Conservation (phyloP, 2,797 vertebrate genomes). For the Xiphorhynchus erythropygius region DNA sequence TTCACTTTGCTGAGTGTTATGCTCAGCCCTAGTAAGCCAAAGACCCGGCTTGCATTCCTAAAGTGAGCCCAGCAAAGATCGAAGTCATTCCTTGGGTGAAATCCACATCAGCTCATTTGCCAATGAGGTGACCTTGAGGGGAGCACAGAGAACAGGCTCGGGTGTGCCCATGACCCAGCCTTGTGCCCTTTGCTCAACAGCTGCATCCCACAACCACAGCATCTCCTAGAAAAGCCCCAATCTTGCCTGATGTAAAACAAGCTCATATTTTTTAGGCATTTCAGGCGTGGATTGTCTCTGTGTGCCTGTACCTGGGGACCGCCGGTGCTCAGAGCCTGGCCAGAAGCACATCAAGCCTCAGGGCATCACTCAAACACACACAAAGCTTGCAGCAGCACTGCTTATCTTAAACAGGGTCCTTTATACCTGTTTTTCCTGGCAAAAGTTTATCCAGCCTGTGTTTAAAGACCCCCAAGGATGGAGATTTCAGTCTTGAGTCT, state of each 20-base stretch:
- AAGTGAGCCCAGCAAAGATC: background rate
- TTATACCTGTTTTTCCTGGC: background rate
- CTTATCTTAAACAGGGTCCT: background rate
- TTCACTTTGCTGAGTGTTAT: background rate
- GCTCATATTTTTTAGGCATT: background rate
- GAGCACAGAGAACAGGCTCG: background rate
- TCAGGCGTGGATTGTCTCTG: background rate
- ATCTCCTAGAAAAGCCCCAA: background rate
- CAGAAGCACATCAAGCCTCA: background rate
- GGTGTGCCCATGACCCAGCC: background rate
- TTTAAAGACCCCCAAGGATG: constrained; percentile 23
- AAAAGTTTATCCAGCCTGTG: constrained; percentile 1
- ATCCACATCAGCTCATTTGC: background rate
- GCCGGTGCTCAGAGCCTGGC: background rate
- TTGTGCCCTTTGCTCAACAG: background rate
- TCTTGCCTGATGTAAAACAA: background rate
- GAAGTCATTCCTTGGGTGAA: background rate
- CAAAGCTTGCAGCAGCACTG: background rate
- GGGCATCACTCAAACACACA: background rate
- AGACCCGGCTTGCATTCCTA: background rate
- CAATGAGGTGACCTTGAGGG: background rate
- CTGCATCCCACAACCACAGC: background rate
- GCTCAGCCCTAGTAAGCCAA: background rate
- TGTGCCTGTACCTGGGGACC: background rate
- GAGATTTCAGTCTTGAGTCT: constrained; percentile 21